These are phyloP conservation scores for Argynnis bischoffii DNA, from an alignment of 2,888 invertebrate genomes.

Conservation along the genomic window DNA sequence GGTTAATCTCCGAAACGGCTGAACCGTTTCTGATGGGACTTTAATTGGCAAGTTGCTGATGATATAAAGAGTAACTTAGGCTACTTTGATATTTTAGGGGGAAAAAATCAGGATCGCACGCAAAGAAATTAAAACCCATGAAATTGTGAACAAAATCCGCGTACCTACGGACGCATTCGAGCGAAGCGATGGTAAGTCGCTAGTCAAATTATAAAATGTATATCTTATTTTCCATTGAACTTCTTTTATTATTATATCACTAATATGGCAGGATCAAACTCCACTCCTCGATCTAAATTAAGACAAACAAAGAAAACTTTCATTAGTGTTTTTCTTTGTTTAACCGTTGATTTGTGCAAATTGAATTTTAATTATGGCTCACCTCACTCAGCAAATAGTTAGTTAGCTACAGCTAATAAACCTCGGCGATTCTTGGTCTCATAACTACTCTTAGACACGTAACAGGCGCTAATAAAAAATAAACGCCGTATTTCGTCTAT, in stretches of 20 bases:
- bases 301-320: conserved; percentile 30
- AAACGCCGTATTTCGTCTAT: conserved; percentile 38
- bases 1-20: too few relatives aligned
- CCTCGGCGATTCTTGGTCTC: conserved; percentile 32
- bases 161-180: too few relatives aligned
- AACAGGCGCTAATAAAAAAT: conserved; percentile 30
- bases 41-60: too few relatives aligned
- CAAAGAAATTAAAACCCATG: too few relatives aligned
- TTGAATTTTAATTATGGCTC: conserved; percentile 68
- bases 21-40: too few relatives aligned
- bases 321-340: conserved; percentile 58
- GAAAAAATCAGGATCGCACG: too few relatives aligned
- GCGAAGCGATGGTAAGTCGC: too few relatives aligned
- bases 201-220: too few relatives aligned
- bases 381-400: conserved; percentile 48
- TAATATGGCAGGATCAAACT: not conserved
- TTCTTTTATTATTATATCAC: not conserved
- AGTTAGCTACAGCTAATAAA: conserved; percentile 36
- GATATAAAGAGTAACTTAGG: too few relatives aligned
- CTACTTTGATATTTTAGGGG: too few relatives aligned
- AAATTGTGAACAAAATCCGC: too few relatives aligned
- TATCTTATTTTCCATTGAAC: too few relatives aligned
- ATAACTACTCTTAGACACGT: conserved; percentile 42
- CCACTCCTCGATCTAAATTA: conserved; percentile 7
- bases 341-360: conserved; percentile 63